Base-by-base conservation (phyloP, 2,888 invertebrate species). In the Drosophila infuscata region DNA sequence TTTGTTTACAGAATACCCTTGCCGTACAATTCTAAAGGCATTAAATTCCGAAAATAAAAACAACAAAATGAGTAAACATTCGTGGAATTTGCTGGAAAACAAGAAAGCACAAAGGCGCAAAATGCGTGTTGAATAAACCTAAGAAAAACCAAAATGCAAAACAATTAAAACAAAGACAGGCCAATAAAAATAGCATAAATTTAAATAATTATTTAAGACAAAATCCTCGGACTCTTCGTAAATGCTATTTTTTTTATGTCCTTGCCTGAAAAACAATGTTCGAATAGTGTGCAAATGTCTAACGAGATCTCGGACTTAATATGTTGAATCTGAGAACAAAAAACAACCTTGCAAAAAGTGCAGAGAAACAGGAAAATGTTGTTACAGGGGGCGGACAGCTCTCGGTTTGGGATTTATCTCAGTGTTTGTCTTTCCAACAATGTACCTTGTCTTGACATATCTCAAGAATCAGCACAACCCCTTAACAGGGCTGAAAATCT, bases 191-290 rank as follows among this genome's bases (percentile, higher is more conserved):
- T 20, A 46, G 30, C 49, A 58, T 20, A 48, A 59, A 70, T 81
- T 65, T 65, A 67, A 81, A 77, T 79, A 80, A 69, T 69, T 76
- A 66, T 69, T 69, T 65, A 57, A 60, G 49, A 32, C 30, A 35
- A 69, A 76, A 68, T 69, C 65, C 68, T 79, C 3, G 25, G 25
- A 25, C 25, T 25, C 25, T 2, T 25, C 25, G 25, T 30, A 7
- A 46, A 25, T 29, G 5, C 54, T 71, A 35, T 29, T 8, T 43
- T 36, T 36, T 71, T 58, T 54, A 54, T 69, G 30, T 46, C 46
- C 41, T 15, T 29, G 29, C 46, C 41, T 53, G 33, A 30, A 20
- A n/a, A 41, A 12, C 20, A 25, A 62, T 35, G 62, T 29, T 70
- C 38, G 43, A 60, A 49, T 59, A 46, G 54, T 54, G 54, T 54